A percentile compares a stretch with the other conserved stretches of the same genome.
Conservation (phyloP, 2,888 invertebrate species). For the Drosophila limbata region DNA sequence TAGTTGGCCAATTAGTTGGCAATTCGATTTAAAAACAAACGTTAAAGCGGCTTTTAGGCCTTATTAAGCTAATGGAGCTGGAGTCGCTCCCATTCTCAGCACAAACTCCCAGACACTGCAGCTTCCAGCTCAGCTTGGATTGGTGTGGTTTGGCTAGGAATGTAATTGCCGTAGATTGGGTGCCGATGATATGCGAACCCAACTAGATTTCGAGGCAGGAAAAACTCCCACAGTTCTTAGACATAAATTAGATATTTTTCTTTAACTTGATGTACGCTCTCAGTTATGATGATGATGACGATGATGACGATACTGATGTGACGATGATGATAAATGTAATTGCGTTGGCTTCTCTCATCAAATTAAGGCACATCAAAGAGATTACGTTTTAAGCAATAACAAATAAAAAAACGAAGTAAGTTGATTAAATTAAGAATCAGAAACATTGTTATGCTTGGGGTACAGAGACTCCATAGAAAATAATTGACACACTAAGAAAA, state of each 20-base stretch:
- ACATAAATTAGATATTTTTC: slow-evolving; percentile 69
- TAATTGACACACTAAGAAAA: slow-evolving; percentile 66
- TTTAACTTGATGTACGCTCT: slow-evolving; percentile 53
- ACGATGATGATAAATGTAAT: slow-evolving; percentile 64
- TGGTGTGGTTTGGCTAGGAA: slow-evolving; percentile 8
- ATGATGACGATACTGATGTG: slow-evolving; percentile 37
- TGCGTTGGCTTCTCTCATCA: slow-evolving; percentile 59
- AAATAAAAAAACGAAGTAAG: slow-evolving; percentile 36
- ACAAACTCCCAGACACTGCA: slow-evolving; percentile 13
- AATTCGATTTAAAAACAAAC: slow-evolving; percentile 21
- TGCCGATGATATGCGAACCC: slow-evolving; percentile 43
- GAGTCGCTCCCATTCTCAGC: slow-evolving; percentile 38
- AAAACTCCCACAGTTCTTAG: slow-evolving; percentile 75
- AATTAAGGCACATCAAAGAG: slow-evolving; percentile 65
- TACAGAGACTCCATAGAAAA: slow-evolving; percentile 36
- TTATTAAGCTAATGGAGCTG: slow-evolving; percentile 39
- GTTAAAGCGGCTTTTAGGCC: slow-evolving; percentile 15
- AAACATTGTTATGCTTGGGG: slow-evolving; percentile 23
- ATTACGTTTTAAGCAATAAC: slow-evolving; percentile 51
- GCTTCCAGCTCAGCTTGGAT: slow-evolving; percentile 12
- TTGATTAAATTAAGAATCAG: slow-evolving; percentile 67
- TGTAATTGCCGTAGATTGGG: slow-evolving; percentile 57
- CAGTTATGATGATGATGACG: slow-evolving; percentile 37
- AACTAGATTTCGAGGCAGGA: neutral
- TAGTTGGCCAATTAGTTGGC: slow-evolving; percentile 32